Base-by-base conservation (phyloP, 2,113 vertebrate species). In the Ailuropoda melanoleuca region DNA sequence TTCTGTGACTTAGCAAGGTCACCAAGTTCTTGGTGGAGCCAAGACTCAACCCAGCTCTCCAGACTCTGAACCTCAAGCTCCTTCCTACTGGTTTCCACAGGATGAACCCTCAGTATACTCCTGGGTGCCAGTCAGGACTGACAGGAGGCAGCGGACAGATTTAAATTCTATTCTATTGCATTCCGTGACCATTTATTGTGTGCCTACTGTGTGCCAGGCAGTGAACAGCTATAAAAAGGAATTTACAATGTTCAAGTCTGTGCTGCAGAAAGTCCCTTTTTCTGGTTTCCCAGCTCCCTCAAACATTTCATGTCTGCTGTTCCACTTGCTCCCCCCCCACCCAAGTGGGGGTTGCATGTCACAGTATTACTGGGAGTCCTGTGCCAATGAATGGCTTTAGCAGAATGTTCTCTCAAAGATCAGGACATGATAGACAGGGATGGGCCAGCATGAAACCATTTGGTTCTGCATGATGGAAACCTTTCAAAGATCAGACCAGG, bases 201-300 rank as follows among this genome's bases (percentile, higher is more conserved):
- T 83, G 91, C 86, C 91, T 93, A 89, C 53, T 62, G 6, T 55
- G 64, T 91, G 85, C 77, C 19, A 56, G 92, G 95, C 92, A 93
- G 92, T 96, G 89, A 97, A 80, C 0, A 84, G 84, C 89, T 93
- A 58, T 17, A 66, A 95, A 95, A 84, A 88, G 89, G 86, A 91
- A 80, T 92, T 83, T 29, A 70, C 74, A 56, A 91, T 31, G 88
- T 46, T 12, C 31, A 81, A 37, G 37, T 84, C 88, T 80, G 34
- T 77, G 58, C 96, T 93, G 50, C 50, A 39, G 26, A 84, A 95
- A 95, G 75, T 66, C n/a, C 85, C 46, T 48, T 56, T 50, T 85
- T 92, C 60, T 68, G 58, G 82, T 91, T 60, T 17, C 34, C 74
- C 43, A 37, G 21, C 34, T 94, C 90, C 72, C 19, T 24, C 29